A percentile compares a stretch with the other conserved stretches of the same genome.
Evolutionary conservation across 1,140 invertebrate genomes (phyloP).

Genomic region (Phymastichus coffea): DNA sequence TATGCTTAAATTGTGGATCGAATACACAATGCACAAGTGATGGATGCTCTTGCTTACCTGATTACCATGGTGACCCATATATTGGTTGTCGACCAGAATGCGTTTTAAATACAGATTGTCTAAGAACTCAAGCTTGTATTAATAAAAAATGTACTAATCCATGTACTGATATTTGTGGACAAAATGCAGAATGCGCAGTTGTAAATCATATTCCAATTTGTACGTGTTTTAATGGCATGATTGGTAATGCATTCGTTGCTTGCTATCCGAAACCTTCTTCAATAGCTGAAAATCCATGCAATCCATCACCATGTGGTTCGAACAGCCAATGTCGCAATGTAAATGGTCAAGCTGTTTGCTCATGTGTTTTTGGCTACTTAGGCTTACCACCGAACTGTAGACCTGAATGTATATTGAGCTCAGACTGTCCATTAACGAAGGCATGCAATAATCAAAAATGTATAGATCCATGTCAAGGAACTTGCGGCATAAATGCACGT

Average conservation of each 20-base stretch:
- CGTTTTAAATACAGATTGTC: constrained; percentile 52
- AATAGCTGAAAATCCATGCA: constrained; percentile 48
- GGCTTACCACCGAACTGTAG: constrained; percentile 59
- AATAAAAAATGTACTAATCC: constrained; percentile 59
- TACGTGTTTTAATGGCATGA: constrained; percentile 55
- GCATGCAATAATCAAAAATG: constrained; percentile 63
- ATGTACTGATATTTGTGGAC: constrained; percentile 59
- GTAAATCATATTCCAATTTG: constrained; percentile 59
- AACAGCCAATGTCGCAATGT: constrained; percentile 65
- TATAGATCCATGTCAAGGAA: constrained; percentile 62
- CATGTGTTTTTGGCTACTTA: constrained; percentile 60
- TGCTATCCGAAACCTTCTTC: constrained; percentile 40
- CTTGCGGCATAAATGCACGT: constrained; percentile 62
- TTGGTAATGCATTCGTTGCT: constrained; percentile 57
- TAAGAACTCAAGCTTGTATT: constrained; percentile 54
- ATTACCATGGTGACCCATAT: constrained; percentile 58
- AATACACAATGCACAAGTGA: constrained; percentile 57
- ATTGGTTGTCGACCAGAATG: constrained; percentile 46
- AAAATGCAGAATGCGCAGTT: constrained; percentile 57
- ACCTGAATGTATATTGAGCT: constrained; percentile 60
- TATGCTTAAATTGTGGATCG: constrained; percentile 54
- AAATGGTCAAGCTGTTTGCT: constrained; percentile 58
- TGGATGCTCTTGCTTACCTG: constrained; percentile 52
- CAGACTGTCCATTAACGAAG: constrained; percentile 61
- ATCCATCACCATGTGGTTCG: constrained; percentile 72